These are phyloP conservation scores for Whitmania pigra DNA, from an alignment of 1,140 invertebrate genomes.

Conservation along the genomic window DNA sequence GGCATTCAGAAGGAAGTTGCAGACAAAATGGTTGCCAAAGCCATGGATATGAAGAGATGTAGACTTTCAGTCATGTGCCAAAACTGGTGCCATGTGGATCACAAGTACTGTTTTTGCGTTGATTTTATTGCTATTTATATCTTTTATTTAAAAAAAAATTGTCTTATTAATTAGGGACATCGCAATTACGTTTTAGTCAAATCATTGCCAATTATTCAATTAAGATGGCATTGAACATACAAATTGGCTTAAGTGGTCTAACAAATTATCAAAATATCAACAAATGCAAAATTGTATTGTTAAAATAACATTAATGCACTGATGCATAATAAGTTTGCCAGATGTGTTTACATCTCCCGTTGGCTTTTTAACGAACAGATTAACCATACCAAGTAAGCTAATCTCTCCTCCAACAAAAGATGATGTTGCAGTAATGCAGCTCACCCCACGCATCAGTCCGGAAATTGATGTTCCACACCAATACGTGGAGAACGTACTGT, in stretches of 20 bases:
- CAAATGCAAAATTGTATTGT: no score
- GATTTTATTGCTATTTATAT: no score
- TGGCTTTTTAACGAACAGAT: not conserved
- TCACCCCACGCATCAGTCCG: slow-evolving; percentile 65
- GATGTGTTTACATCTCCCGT: no score
- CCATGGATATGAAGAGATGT: slow-evolving; percentile 55
- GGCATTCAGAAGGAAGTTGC: slow-evolving; percentile 80
- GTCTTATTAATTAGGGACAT: no score
- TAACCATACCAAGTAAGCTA: slow-evolving; percentile 49
- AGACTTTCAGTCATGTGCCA: slow-evolving; percentile 87
- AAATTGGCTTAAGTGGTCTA: no score
- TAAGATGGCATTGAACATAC: no score
- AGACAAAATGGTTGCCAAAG: slow-evolving; percentile 66
- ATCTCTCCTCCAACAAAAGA: slow-evolving; percentile 90
- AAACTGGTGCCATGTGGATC: slow-evolving; percentile 66
- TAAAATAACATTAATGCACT: no score
- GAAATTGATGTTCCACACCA: slow-evolving; percentile 63
- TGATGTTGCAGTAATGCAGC: slow-evolving; percentile 81
- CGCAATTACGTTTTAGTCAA: no score
- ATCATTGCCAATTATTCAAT: no score
- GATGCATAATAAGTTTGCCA: no score
- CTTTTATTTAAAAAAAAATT: no score
- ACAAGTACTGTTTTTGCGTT: slow-evolving; percentile 32
- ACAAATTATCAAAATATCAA: no score
- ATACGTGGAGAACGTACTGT: slow-evolving; percentile 74